Evolutionary conservation across 2,888 invertebrate species (phyloP), one percentile per base, ranked within the genome.

Genomic region (Caenorhabditis zanzibari): DNA sequence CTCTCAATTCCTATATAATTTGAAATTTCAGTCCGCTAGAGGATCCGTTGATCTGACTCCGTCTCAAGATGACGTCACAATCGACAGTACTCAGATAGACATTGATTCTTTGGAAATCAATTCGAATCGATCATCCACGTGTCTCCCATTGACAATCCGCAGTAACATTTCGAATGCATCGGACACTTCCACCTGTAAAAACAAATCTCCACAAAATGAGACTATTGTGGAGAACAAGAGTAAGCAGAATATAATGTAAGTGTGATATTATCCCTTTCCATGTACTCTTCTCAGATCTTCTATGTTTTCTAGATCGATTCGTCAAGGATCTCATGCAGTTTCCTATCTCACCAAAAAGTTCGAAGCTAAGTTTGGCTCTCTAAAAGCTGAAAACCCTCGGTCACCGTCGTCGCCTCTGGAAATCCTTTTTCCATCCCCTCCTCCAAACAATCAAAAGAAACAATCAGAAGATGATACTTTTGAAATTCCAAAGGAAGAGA

Each of bases 271-370:
- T 14, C 24, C 22, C 14, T 4, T 35, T 35, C 38, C 10, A 26
- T 10, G 6, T 41, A 22, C 41, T 54, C 63, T 35, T 69, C 77
- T 69, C 69, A 79, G 79, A 28, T 71, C 64, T 64, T 71, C 68
- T 52, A 19, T 63, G 2, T 58, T 79, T 71, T 79, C 38, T 56
- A 79, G 79, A 41, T 82, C 82, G 7, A 61, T 82, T 54, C 82
- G 82, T 56, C 82, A 61, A 2, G 77, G 82, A 35, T 41, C 35
- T 9, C 66, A 47, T 28, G 64, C 68, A 58, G 82, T 82, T 7
- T 72, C 77, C 3, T 73, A 59, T 56, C 61, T 82, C 66, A 76
- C 82, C 5, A 76, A 73, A 54, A 72, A 75, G 24, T 82, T 82
- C 22, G 82, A 82, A n/a, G 54, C 52, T n/a, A 72, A 64, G 61